Evolutionary conservation across 2,888 invertebrate species (phyloP), one percentile per base, ranked within the genome.

Genomic region (Acronicta alni): DNA sequence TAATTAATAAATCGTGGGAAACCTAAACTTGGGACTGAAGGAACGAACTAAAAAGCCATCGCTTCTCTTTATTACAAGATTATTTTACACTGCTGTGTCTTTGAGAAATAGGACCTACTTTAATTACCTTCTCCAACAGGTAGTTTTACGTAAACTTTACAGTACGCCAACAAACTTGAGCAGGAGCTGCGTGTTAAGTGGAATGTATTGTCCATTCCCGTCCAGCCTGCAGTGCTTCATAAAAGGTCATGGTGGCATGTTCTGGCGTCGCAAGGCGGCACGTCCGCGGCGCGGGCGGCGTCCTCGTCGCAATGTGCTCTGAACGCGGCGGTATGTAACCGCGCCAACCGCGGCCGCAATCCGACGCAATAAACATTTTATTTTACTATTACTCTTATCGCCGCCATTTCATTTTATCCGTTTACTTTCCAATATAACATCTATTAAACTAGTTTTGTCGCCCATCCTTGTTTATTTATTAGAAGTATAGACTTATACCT

Each of bases 371-470:
- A 59, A 66, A 72, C 17, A 48, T 72, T 48, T 35, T 35, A 35
- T 35, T 35, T 35, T 44, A 44, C 54, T 47, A 30, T 55, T 44
- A 72, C 46, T 38, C 47, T 67, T 60, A 72, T 72, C 59, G 67
- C 47, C n/a, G 37, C 38, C 47, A 10, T 57, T 41, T 45, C 41
- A 46, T 44, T 17, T 51, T 54, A 71, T 59, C 18, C 51, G 15
- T 55, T 37, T 26, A 7, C 8, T 32, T 47, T 58, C 14, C 39
- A 58, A 51, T 51, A 54, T 39, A 71, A 51, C 16, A n/a, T 35
- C n/a, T 7, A 41, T 8, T 35, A 41, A 15, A 52, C 52, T 51
- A 54, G 23, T 7, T 16, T 18, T 32, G n/a, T 20, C 30, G 14
- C 30, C 18, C 3, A 12, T 30, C 8, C 10, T 20, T 35, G 14